Percentiles rank a stretch among this genome's conserved stretches.
Evolutionary conservation across 2,797 vertebrate species (phyloP).

Genomic region (Dromococcyx pavoninus): DNA sequence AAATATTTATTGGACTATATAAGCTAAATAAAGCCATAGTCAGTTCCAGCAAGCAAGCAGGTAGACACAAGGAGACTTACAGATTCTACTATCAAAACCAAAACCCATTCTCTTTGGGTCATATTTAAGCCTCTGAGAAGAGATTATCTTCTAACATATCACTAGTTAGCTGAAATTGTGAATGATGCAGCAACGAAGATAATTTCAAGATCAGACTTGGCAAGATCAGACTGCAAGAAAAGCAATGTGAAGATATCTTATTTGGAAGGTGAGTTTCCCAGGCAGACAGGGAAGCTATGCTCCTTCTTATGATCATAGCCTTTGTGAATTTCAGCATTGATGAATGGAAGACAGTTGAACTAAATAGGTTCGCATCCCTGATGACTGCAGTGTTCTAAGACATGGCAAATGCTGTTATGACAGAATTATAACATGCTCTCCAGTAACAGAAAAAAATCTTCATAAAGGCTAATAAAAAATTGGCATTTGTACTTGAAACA

Average conservation of each 20-base stretch:
- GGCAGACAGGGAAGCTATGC: neutral
- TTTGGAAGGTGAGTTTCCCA: neutral
- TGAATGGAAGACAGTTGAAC: neutral
- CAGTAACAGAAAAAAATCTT: neutral
- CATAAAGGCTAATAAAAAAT: slow-evolving; percentile 21
- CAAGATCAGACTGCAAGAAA: neutral
- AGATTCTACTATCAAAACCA: neutral
- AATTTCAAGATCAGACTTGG: neutral
- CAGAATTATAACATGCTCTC: neutral
- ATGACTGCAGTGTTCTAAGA: neutral
- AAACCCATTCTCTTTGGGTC: neutral
- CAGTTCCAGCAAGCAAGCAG: neutral
- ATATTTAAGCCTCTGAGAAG: neutral
- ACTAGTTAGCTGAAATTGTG: neutral
- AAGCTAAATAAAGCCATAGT: neutral
- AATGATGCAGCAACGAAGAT: neutral
- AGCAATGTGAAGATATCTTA: neutral
- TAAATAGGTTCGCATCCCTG: neutral
- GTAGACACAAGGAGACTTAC: neutral
- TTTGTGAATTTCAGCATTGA: neutral
- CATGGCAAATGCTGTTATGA: neutral
- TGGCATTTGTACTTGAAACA: neutral
- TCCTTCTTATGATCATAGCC: neutral
- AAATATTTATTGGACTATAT: neutral
- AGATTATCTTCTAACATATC: neutral